A percentile compares a stretch with the other conserved stretches of the same genome.
These are phyloP conservation scores for Oncorhynchus masou DNA, from an alignment of 2,113 vertebrate species.

Conservation along the genomic window DNA sequence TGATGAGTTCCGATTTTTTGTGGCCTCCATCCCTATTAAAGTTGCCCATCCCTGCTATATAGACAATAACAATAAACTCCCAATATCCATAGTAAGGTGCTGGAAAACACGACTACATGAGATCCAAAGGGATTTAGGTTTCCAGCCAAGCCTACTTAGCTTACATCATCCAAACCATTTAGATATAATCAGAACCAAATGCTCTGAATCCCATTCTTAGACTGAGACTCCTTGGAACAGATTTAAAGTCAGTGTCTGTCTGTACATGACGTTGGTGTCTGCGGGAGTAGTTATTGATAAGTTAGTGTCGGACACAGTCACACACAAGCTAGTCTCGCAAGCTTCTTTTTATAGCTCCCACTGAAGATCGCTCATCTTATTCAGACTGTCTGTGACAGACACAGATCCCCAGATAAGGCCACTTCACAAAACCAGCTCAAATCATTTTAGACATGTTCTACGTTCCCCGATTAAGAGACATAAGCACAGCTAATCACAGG, in stretches of 20 bases:
- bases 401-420: conserved; percentile 3
- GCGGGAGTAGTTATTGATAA: conserved; percentile 46
- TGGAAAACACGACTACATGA: conserved; percentile 31
- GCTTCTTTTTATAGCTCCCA: background rate
- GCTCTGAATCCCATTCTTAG: conserved; percentile 47
- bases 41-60: background rate
- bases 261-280: conserved; percentile 12
- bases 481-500: background rate
- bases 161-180: conserved; percentile 66
- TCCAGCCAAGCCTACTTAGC: conserved; percentile 51
- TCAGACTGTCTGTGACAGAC: conserved; percentile 10
- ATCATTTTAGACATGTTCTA: conserved; percentile 1
- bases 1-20: too few species aligned
- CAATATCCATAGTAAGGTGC: conserved; percentile 30
- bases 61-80: too few species aligned
- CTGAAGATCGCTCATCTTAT: conserved; percentile 29
- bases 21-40: too few species aligned
- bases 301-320: conserved; percentile 27
- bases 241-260: conserved; percentile 18
- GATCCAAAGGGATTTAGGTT: conserved; percentile 39
- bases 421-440: background rate
- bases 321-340: conserved; percentile 22
- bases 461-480: background rate
- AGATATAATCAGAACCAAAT: conserved; percentile 66
- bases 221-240: conserved; percentile 33